Conservation (phyloP, 2,113 vertebrate genomes). For the Coreoperca whiteheadi region DNA sequence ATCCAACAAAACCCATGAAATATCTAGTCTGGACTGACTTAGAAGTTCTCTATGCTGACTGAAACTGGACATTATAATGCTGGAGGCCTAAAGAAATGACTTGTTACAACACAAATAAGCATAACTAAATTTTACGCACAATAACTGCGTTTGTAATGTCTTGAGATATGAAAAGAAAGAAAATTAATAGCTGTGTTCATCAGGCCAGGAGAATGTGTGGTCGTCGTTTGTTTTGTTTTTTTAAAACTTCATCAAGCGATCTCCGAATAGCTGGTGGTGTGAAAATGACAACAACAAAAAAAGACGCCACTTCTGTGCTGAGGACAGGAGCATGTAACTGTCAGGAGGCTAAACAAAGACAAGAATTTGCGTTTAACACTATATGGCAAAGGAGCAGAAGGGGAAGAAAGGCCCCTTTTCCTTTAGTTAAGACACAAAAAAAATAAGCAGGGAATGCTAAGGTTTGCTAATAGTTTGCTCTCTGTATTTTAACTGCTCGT, state of each 20-base stretch:
- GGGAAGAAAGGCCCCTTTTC: constrained; percentile 84
- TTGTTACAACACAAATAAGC: constrained; percentile 88
- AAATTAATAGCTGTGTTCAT: constrained; percentile 75
- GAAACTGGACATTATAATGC: constrained; percentile 87
- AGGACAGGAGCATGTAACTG: constrained; percentile 76
- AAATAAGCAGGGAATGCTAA: constrained; percentile 93
- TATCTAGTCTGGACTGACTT: constrained; percentile 81
- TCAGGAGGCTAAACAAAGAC: constrained; percentile 84
- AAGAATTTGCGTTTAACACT: constrained; percentile 88
- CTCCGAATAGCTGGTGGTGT: constrained; percentile 57
- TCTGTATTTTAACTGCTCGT: constrained; percentile 86
- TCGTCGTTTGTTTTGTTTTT: constrained; percentile 72
- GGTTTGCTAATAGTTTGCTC: constrained; percentile 88
- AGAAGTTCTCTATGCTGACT: constrained; percentile 84
- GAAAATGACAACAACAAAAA: constrained; percentile 36
- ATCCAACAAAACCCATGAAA: constrained; percentile 83
- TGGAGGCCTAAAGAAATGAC: constrained; percentile 89
- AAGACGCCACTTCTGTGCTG: constrained; percentile 53
- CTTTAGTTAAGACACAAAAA: constrained; percentile 97
- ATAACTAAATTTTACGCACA: constrained; percentile 74
- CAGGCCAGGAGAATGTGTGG: constrained; percentile 87
- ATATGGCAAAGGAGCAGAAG: constrained; percentile 90
- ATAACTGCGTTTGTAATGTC: constrained; percentile 70
- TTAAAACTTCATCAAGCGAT: constrained; percentile 61
- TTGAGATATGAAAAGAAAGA: constrained; percentile 70